Conservation (phyloP, 2,888 invertebrate genomes). For the Petrophora chlorosata region DNA sequence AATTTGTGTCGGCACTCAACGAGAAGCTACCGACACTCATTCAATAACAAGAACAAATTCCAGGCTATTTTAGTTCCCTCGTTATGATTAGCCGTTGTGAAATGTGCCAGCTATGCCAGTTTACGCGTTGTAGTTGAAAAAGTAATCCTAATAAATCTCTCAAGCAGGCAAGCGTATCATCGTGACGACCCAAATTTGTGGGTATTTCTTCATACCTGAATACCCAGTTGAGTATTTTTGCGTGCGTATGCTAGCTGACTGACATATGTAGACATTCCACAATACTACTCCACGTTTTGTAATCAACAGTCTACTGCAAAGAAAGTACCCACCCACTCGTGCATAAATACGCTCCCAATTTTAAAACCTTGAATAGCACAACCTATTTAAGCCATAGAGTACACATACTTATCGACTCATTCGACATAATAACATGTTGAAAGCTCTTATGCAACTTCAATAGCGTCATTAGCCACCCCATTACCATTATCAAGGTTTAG, state of each 20-base stretch:
- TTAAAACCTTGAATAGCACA: conserved; percentile 8
- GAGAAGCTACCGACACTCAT: conserved; percentile 63
- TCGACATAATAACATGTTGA: conserved; percentile 23
- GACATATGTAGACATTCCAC: not conserved
- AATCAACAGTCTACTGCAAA: conserved; percentile 8
- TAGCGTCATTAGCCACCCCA: conserved; percentile 19
- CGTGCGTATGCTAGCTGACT: not conserved
- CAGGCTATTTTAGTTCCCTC: conserved; percentile 65
- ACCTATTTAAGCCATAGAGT: conserved; percentile 1
- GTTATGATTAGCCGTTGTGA: conserved; percentile 58
- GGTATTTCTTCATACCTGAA: conserved; percentile 14
- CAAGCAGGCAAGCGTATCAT: conserved; percentile 38
- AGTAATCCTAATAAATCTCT: conserved; percentile 36
- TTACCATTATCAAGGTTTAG: conserved; percentile 32
- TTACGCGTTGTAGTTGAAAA: conserved; percentile 34
- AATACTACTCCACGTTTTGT: conserved; percentile 5
- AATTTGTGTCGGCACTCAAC: conserved; percentile 73
- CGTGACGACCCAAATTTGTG: conserved; percentile 28
- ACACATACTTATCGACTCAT: conserved; percentile 17
- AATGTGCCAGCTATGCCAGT: conserved; percentile 32
- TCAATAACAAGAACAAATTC: conserved; percentile 74
- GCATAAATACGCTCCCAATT: conserved; percentile 3
- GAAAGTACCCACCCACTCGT: conserved; percentile 2
- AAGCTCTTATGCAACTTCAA: conserved; percentile 19
- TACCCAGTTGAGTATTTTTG: conserved; percentile 2